Evolutionary conservation across 2,888 invertebrate species (phyloP).

Genomic region (Tipula vernalis): DNA sequence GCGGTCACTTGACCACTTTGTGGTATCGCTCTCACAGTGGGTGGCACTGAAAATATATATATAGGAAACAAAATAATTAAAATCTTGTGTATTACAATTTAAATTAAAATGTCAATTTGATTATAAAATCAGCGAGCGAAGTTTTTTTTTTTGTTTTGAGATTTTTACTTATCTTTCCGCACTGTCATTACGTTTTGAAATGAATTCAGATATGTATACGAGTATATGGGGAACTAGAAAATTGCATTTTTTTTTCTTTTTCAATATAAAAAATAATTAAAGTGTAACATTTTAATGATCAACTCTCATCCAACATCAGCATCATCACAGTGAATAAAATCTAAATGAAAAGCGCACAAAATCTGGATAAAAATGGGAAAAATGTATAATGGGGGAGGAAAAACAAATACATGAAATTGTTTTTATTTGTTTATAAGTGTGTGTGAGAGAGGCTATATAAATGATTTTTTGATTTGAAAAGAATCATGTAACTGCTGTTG

Average conservation of each 20-base stretch:
- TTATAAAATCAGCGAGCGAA: background rate
- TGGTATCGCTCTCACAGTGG: conserved; percentile 52
- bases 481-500: background rate
- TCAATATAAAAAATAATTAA: background rate
- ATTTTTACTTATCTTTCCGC: background rate
- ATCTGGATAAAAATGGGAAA: background rate
- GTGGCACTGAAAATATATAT: conserved; percentile 43
- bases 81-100: too few species aligned
- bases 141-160: background rate
- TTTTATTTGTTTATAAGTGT: background rate
- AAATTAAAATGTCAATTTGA: background rate
- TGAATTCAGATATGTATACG: background rate
- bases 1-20: conserved; percentile 52
- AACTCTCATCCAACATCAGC: background rate
- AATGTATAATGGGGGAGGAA: background rate
- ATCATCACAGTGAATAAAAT: background rate
- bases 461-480: background rate
- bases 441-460: background rate
- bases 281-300: conserved; percentile 10
- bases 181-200: background rate
- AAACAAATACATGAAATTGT: background rate
- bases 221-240: background rate
- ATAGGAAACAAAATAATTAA: background rate
- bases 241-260: background rate
- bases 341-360: background rate